Evolutionary conservation across 2,797 vertebrate genomes (phyloP).

Genomic region (Masticophis lateralis): DNA sequence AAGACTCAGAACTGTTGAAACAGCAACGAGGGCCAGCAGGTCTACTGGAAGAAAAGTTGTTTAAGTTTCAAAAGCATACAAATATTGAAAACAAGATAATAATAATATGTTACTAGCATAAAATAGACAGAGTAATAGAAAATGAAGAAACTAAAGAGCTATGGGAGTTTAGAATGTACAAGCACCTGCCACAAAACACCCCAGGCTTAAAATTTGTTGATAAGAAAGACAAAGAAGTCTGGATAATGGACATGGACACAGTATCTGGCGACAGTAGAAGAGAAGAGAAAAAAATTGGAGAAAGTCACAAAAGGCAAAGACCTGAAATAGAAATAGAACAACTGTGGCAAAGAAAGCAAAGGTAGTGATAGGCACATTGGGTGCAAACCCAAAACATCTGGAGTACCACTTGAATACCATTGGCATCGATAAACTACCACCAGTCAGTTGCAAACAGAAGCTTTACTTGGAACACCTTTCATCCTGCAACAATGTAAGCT

Average conservation of each 20-base stretch:
- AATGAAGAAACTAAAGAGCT: background rate
- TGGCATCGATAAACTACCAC: background rate
- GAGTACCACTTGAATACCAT: background rate
- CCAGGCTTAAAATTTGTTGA: background rate
- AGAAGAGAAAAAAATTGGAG: background rate
- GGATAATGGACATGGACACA: background rate
- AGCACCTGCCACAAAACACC: background rate
- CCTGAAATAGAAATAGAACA: background rate
- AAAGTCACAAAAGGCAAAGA: background rate
- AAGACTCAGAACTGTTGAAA: too few species aligned
- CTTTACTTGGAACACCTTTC: background rate
- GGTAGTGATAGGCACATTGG: background rate
- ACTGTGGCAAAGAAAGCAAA: background rate
- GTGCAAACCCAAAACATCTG: background rate
- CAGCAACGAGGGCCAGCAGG: too few species aligned
- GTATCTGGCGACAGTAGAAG: background rate
- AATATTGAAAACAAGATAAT: too few species aligned
- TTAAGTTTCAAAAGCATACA: too few species aligned
- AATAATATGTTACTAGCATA: too few species aligned
- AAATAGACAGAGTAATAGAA: background rate
- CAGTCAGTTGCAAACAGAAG: background rate
- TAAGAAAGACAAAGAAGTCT: background rate
- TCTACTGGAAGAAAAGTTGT: too few species aligned
- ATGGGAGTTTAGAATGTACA: background rate
- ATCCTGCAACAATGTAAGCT: background rate